These are phyloP conservation scores for Aphaenogaster rudis DNA, from an alignment of 1,140 invertebrate species.

Conservation along the genomic window DNA sequence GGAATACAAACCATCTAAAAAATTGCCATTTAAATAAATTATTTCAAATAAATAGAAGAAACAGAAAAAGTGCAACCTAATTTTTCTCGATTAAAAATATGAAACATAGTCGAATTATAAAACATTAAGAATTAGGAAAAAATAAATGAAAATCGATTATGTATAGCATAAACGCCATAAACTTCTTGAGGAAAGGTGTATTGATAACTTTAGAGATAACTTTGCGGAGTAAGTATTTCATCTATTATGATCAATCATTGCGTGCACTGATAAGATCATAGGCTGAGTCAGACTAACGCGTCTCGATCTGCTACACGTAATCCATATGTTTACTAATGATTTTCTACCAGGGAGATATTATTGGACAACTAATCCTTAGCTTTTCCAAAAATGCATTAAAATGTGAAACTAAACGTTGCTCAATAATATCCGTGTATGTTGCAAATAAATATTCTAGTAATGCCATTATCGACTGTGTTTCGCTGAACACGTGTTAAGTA, in stretches of 20 bases:
- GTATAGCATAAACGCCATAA: not conserved
- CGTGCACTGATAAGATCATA: not conserved
- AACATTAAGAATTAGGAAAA: not conserved
- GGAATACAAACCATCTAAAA: not conserved
- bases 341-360: constrained; percentile 43
- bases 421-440: not conserved
- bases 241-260: not conserved
- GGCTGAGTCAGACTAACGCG: constrained; percentile 31
- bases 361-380: not conserved
- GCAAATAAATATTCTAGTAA: not conserved
- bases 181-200: not conserved
- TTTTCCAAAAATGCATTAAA: not conserved
- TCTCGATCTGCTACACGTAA: constrained; percentile 22
- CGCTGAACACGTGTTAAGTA: not conserved
- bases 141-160: constrained; percentile 41
- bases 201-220: not conserved
- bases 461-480: not conserved
- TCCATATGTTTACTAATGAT: constrained; percentile 45
- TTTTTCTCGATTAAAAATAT: constrained; percentile 1
- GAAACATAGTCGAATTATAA: not conserved
- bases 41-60: not conserved
- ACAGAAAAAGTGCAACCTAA: not conserved
- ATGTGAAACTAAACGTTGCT: not conserved
- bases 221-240: not conserved
- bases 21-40: not conserved